Conservation (phyloP, 1,140 invertebrate genomes). For the Drosophila trapezifrons region DNA sequence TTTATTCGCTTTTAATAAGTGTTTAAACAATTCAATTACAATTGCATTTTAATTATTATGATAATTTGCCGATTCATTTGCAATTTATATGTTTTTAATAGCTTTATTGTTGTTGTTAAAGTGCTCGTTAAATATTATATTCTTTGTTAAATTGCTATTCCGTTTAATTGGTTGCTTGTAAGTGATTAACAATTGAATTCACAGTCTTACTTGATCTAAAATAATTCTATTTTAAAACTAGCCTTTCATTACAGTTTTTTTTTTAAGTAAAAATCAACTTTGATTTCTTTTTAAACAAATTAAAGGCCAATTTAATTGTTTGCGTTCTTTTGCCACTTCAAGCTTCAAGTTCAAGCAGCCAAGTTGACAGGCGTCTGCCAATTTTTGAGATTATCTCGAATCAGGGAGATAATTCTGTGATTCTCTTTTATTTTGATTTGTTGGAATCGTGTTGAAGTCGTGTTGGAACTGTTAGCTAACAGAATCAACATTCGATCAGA, state of each 20-base stretch:
- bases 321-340: neutral
- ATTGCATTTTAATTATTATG: neutral
- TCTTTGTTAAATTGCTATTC: neutral
- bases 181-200: neutral
- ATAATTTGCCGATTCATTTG: neutral
- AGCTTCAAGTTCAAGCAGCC: constrained; percentile 19
- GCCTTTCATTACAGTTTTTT: neutral
- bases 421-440: constrained; percentile 5
- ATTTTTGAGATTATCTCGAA: constrained; percentile 27
- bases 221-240: neutral
- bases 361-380: constrained; percentile 20
- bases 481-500: constrained; percentile 10
- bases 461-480: constrained; percentile 9
- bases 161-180: neutral
- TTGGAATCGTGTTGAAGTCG: constrained; percentile 1
- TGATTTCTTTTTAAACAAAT: neutral
- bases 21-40: neutral
- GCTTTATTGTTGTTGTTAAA: constrained; percentile 6
- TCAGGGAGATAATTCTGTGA: neutral
- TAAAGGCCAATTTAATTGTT: neutral
- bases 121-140: neutral
- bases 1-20: neutral
- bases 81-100: neutral
- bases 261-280: neutral
- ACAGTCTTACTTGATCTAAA: neutral